These are phyloP conservation scores for Pelvicachromis taeniatus DNA, from an alignment of 2,113 vertebrate species.

Conservation along the genomic window DNA sequence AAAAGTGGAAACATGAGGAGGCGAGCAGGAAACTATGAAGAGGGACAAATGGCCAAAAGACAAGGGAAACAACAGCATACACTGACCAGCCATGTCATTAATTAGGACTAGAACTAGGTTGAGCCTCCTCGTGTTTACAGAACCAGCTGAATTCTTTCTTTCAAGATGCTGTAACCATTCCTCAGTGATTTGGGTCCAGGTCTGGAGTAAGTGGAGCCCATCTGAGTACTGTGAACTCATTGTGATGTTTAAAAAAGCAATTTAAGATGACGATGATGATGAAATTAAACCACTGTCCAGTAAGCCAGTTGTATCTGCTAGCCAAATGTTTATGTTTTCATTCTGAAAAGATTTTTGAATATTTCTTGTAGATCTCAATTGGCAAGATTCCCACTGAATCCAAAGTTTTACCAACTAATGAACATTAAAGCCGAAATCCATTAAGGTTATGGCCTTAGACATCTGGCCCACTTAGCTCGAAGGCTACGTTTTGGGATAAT, in stretches of 20 bases:
- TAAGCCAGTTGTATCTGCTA: neutral
- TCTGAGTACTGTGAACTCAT: too few species aligned
- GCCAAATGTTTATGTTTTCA: neutral
- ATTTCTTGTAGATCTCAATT: neutral
- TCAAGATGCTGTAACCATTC: neutral
- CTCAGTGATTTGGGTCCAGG: neutral
- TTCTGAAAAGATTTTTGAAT: neutral
- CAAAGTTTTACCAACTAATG: neutral
- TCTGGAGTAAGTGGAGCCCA: neutral
- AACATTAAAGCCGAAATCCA: neutral
- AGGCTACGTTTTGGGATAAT: neutral
- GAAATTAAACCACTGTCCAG: neutral
- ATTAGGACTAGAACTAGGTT: neutral
- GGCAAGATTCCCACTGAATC: neutral
- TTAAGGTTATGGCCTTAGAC: constrained; percentile 1
- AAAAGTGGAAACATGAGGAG: too few species aligned
- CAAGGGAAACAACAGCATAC: neutral
- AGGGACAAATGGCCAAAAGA: neutral
- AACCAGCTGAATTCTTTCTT: neutral
- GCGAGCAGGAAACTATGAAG: neutral
- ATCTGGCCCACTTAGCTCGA: neutral
- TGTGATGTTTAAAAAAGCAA: fast-evolving
- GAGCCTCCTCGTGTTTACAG: neutral
- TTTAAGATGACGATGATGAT: neutral
- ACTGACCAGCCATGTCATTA: neutral